These are phyloP conservation scores for Crioceris asparagi DNA, from an alignment of 2,888 invertebrate genomes.

Conservation along the genomic window DNA sequence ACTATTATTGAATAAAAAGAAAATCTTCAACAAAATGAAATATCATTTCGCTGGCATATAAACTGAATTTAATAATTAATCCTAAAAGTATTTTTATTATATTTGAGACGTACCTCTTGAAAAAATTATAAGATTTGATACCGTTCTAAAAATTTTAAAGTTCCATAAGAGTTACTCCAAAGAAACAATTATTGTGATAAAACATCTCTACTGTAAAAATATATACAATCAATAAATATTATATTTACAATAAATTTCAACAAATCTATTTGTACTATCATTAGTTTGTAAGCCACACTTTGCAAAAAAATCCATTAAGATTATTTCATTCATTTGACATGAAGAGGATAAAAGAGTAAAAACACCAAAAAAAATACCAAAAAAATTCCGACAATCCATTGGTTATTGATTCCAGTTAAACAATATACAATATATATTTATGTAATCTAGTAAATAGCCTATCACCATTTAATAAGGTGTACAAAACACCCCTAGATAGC, in stretches of 20 bases:
- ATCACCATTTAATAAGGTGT: constrained; percentile 35
- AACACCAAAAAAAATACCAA: constrained; percentile 10
- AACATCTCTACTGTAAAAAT: constrained; percentile 6
- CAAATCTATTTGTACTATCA: constrained; percentile 20
- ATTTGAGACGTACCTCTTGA: too few relatives aligned
- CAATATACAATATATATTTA: constrained; percentile 30
- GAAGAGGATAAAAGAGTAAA: too few relatives aligned
- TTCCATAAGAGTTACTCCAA: background rate
- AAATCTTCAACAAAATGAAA: too few relatives aligned
- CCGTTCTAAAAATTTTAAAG: too few relatives aligned
- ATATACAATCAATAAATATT: constrained; percentile 21
- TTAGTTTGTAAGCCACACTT: too few relatives aligned
- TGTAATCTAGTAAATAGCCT: too few relatives aligned
- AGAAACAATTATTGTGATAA: background rate
- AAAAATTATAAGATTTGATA: too few relatives aligned
- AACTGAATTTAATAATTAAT: too few relatives aligned
- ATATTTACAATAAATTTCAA: constrained; percentile 18
- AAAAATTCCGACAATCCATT: constrained; percentile 29
- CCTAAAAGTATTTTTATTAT: too few relatives aligned
- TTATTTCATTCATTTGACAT: constrained; percentile 6
- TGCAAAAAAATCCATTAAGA: constrained; percentile 14
- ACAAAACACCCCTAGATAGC: constrained; percentile 29
- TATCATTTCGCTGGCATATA: too few relatives aligned
- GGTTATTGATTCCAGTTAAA: constrained; percentile 26
- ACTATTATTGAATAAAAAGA: too few relatives aligned